Base-by-base conservation (phyloP, 2,888 invertebrate species). In the Eristalis arbustorum region DNA sequence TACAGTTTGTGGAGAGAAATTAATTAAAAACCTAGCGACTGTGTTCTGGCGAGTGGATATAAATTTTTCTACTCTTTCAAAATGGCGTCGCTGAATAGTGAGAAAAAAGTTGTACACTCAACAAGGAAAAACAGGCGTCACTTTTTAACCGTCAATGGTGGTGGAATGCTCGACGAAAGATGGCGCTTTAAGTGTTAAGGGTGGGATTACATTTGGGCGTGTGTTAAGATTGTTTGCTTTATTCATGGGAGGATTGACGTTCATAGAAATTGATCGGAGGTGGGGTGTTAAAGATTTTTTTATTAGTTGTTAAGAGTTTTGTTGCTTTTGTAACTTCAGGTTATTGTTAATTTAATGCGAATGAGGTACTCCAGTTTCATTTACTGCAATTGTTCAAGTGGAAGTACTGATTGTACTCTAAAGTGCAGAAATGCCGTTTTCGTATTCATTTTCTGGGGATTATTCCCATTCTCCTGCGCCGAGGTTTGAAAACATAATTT, bases 71-170 rank as follows among this genome's bases (percentile, higher is more conserved):
- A 67, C 69, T 75, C 68, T 67, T 75, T 72, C 42, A 87, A 87
- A 87, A 87, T 87, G 87, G 87, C 87, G 87, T 75, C 75, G 82
- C 74, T 74, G 71, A 78, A 56, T 80, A 81, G 14, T 66, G 67
- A 75, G 72, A 59, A 28, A 82, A 74, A 82, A 78, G 37, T 82
- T 83, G 74, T 87, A 76, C 78, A 79, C 78, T 72, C 34, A 74
- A 75, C 77, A 82, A 75, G 83, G 73, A 71, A 81, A 81, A 81
- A 71, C 81, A 87, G 83, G 87, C 87, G 87, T 87, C 87, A 79
- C 83, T 87, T 87, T 72, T 79, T 31, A 57, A 62, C 71, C 40
- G 61, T 49, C 63, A 66, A 34, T 8, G 37, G 31, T 14, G 8
- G 3, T 18, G 0, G 0, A 0, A 66, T 83, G 83, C 28, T 71